Base-by-base conservation (phyloP, 2,888 invertebrate genomes). In the Tortrix viridana region DNA sequence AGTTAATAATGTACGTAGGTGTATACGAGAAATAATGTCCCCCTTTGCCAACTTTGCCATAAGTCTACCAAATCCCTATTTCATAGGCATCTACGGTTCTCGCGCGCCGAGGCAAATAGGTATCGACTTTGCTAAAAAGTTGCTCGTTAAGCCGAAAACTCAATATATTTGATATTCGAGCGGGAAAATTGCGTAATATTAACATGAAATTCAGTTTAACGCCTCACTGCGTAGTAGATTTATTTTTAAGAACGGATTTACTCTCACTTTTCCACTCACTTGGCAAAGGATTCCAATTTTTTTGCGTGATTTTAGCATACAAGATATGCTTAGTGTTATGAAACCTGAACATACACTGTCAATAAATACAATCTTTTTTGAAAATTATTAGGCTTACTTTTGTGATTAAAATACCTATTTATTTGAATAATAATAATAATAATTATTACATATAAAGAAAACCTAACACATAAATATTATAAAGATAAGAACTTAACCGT, bases 151-250 rank as follows among this genome's bases (percentile, higher is more conserved):
- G 50, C 26, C 12, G 14, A 56, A 55, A 26, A 43, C 43, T 48
- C 60, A 60, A 54, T 48, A 32, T 54, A 32, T 46, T 56, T 62
- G 19, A 62, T 56, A 41, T 62, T 23, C 20, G 56, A 61, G 50
- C 22, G 23, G 37, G 32, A 52, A 52, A 46, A 46, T 56, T 56
- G 46, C 16, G 23, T 41, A n/a, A 9, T n/a, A 47, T 23, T 54
- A 47, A 47, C 18, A 46, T 23, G 37, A 18, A 32, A 37, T 52
- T 46, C 44, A n/a, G 22, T 23, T 23, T 38, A n/a, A 32, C 16
- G n/a, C 16, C 44, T 14, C 26, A 19, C 19, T 16, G 41, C 20
- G 20, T 19, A 16, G 14, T 12, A 59, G 14, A 37, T 59, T 18
- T 23, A n/a, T 16, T 23, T 32, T 43, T 59, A 14, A 23, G 16